Base-by-base conservation (phyloP, 2,113 vertebrate genomes). In the Dicentrarchus labrax region DNA sequence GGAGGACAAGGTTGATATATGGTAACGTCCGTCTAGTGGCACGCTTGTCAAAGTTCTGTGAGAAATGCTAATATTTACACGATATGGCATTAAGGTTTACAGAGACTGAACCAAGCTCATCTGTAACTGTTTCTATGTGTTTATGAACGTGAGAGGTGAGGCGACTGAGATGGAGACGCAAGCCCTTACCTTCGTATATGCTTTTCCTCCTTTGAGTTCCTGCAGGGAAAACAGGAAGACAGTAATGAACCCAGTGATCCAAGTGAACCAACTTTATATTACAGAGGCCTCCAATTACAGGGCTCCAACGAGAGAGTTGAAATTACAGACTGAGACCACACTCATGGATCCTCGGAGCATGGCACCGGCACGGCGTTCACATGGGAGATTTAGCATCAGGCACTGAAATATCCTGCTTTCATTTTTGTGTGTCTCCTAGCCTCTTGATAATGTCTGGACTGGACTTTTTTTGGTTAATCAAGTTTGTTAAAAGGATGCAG, bases 141-240 rank as follows among this genome's bases (percentile, higher is more conserved):
- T 88, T 72, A 66, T 57, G 50, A 38, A 24, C 0, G n/a, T 11
- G 76, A 54, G 62, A 47, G 57, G 48, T 5, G 38, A 67, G 67
- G 12, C 30, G 11, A 5, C 13, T 3, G 57, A 60, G 57, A 72
- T 19, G 45, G 24, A 75, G 67, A 54, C 53, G 24, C 69, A 1
- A 60, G 56, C 74, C 87, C 96, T 96, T 97, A 99, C 98, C 98
- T 99, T 99, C 78, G 96, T 96, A 86, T 96, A 99, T 2, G 98
- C 91, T 93, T 99, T 99, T 92, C 98, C 98, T 77, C 98, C 98
- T 95, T 99, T 99, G 89, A 99, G 96, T 92, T 99, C 98, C 98
- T 99, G 93, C 80, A 95, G 93, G n/a, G 66, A 92, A 95, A 96
- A 95, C 93, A 95, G 91, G 92, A 94, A 92, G 83, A 86, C 84